phyloP scores from a whole-genome alignment of 2,113 vertebrate genomes.

The Odontophorus gujanensis region DNA sequence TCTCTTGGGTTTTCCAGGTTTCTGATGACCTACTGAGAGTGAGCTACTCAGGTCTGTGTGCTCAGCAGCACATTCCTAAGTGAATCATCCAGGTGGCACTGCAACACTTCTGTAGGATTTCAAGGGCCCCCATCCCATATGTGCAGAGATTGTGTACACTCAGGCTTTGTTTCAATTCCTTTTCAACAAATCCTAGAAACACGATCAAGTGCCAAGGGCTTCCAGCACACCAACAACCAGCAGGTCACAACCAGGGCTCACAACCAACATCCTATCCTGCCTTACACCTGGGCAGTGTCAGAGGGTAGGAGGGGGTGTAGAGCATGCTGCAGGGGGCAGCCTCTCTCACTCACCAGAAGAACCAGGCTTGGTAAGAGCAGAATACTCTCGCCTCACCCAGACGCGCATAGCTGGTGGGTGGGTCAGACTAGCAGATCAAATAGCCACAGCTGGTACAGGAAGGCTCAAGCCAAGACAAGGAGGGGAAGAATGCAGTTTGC shows the following conservation, averaged over 20 bases:
- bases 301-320: background rate
- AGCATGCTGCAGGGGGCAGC: background rate
- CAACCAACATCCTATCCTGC: accelerated
- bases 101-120: background rate
- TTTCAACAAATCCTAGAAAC: background rate
- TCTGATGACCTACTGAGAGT: background rate
- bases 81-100: background rate
- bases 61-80: background rate
- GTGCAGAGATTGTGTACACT: accelerated
- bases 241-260: background rate
- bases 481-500: background rate
- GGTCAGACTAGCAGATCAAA: background rate
- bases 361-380: background rate
- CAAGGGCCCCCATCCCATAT: background rate
- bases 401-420: background rate
- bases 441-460: background rate
- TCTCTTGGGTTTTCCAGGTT: background rate
- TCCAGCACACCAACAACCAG: background rate
- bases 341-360: background rate
- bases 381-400: background rate
- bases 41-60: background rate
- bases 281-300: background rate
- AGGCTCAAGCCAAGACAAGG: background rate
- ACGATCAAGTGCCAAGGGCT: background rate
- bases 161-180: background rate